phyloP scores from a whole-genome alignment of 1,140 invertebrate genomes.

The Euwallacea fornicatus region DNA sequence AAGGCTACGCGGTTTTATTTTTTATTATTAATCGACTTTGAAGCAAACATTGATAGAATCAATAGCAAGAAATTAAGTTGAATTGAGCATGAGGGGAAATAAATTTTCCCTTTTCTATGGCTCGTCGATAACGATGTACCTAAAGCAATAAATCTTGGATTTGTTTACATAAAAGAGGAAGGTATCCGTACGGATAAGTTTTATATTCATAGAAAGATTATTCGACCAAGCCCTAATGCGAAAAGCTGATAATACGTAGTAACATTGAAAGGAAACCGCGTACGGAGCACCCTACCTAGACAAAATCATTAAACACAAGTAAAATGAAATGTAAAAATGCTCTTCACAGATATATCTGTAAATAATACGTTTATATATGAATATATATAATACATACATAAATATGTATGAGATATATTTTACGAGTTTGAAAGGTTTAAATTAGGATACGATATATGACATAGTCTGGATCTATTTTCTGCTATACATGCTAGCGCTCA shows the following conservation, averaged over 20 bases:
- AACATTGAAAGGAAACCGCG: no score
- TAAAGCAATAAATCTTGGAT: conserved; percentile 14
- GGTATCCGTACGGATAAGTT: conserved; percentile 11
- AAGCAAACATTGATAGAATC: no score
- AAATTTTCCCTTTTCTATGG: background rate
- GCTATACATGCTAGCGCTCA: conserved; percentile 11
- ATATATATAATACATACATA: no score
- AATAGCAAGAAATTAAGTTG: no score
- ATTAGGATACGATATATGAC: conserved; percentile 1
- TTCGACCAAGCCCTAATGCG: background rate
- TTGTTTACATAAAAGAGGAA: conserved; percentile 14
- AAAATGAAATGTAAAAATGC: no score
- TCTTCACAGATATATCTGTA: no score
- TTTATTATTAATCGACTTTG: no score
- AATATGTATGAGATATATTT: background rate
- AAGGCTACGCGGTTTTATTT: background rate
- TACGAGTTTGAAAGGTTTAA: conserved; percentile 17
- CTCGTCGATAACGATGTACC: conserved; percentile 1
- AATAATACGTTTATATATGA: no score
- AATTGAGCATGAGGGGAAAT: no score
- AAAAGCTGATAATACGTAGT: no score
- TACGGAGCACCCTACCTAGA: no score
- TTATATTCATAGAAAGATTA: conserved; percentile 17
- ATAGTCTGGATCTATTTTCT: conserved; percentile 13
- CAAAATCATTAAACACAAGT: no score